Evolutionary conservation across 2,797 vertebrate species (phyloP).

Genomic region (Eutrigla gurnardus): DNA sequence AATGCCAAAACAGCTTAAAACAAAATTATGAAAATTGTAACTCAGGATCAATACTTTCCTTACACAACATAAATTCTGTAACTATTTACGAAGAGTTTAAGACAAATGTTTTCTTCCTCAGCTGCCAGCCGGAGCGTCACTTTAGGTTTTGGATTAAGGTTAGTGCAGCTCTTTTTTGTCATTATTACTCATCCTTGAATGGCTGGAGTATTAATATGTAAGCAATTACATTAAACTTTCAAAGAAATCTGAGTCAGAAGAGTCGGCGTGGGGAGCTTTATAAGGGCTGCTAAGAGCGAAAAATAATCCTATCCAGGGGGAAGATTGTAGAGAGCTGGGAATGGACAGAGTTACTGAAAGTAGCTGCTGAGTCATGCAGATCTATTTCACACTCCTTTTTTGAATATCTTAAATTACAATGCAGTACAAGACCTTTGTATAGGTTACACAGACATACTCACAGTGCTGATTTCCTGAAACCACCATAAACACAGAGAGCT

Average conservation of each 20-base stretch:
- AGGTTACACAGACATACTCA: slow-evolving; percentile 17
- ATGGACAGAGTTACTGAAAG: slow-evolving; percentile 27
- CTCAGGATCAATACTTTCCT: not conserved
- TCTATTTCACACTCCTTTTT: slow-evolving; percentile 20
- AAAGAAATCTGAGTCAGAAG: slow-evolving; percentile 36
- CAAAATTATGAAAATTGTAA: not conserved
- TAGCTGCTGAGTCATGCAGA: slow-evolving; percentile 41
- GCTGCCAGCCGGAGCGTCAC: not conserved
- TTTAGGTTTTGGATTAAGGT: slow-evolving; percentile 23
- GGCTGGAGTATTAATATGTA: not conserved
- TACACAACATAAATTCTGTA: not conserved
- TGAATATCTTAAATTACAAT: slow-evolving; percentile 37
- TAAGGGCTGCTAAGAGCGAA: slow-evolving; percentile 29
- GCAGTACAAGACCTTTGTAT: slow-evolving; percentile 25
- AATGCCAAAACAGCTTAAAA: not conserved
- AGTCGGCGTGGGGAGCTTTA: not conserved
- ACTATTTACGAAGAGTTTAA: not conserved
- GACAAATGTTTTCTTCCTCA: not conserved
- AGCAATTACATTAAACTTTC: slow-evolving; percentile 18
- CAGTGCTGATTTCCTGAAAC: slow-evolving; percentile 40
- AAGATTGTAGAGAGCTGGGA: slow-evolving; percentile 11
- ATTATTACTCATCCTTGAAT: slow-evolving; percentile 12
- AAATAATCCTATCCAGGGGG: slow-evolving; percentile 10
- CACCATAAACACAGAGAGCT: slow-evolving; percentile 29
- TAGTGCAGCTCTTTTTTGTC: slow-evolving; percentile 12